Evolutionary conservation across 2,888 invertebrate genomes (phyloP).

Genomic region (Hirtodrosophila alboralis): DNA sequence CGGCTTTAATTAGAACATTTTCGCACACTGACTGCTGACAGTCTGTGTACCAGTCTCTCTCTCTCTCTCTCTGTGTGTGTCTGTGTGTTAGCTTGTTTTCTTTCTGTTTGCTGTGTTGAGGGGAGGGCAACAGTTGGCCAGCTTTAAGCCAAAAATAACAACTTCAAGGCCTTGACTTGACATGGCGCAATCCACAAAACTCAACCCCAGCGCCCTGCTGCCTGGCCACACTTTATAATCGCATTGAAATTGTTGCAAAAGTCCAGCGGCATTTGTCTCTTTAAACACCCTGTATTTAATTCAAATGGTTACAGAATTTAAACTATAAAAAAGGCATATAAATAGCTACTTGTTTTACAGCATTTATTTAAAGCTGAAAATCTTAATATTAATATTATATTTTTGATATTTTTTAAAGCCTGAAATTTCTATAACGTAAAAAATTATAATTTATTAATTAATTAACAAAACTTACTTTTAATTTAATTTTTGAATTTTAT

Average conservation of each 20-base stretch:
- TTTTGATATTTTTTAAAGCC: too few relatives aligned
- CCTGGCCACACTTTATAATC: constrained; percentile 31
- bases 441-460: too few relatives aligned
- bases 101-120: constrained; percentile 10
- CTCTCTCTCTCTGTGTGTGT: too few relatives aligned
- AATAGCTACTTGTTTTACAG: too few relatives aligned
- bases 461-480: too few relatives aligned
- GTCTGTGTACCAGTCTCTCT: constrained; percentile 38
- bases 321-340: too few relatives aligned
- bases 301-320: too few relatives aligned
- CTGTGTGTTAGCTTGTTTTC: background rate
- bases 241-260: constrained; percentile 49
- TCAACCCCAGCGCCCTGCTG: background rate
- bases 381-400: too few relatives aligned
- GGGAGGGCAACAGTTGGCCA: constrained; percentile 76
- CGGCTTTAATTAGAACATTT: constrained; percentile 77
- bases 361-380: too few relatives aligned
- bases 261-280: constrained; percentile 47
- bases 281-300: too few relatives aligned
- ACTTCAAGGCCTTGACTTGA: constrained; percentile 26
- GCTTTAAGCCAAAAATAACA: constrained; percentile 58
- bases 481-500: too few relatives aligned
- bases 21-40: constrained; percentile 52
- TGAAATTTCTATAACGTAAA: too few relatives aligned
- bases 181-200: background rate